Evolutionary conservation across 2,797 vertebrate genomes (phyloP), one percentile per base, ranked within the genome.

Genomic region (Gorsachius magnificus): DNA sequence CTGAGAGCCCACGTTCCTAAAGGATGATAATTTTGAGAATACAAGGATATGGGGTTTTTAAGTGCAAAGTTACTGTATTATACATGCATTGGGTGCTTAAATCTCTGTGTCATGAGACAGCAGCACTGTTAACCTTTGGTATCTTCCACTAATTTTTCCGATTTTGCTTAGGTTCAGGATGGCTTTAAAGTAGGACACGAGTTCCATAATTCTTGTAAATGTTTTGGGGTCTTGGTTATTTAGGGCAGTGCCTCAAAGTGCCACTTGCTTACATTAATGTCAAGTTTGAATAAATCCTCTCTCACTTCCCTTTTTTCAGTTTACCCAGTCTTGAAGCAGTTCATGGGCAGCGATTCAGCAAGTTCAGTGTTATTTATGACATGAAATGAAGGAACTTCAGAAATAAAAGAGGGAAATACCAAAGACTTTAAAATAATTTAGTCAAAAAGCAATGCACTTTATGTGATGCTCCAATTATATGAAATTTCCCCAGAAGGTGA

Each of bases 361-460:
- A 96, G 57, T 89, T 84, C 71, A 84, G 38, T 60, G 70, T 72
- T 95, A 80, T 78, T 94, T 93, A 87, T 25, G 77, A 88, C 26
- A 61, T 11, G 19, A 95, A 83, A 92, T 57, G 45, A 92, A 96
- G 76, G 82, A 91, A 89, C 63, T 85, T 79, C 70, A 84, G 87
- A 87, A 93, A 87, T 82, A 84, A 91, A 87, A 85, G 58, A 89
- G 25, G 74, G 87, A 89, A 96, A 93, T 71, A 68, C 57, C 64
- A 75, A 90, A 45, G 70, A 79, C 35, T 66, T 88, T 56, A 82
- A 80, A 71, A 53, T 45, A 77, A 87, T 66, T 85, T 16, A 87
- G 71, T 36, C 13, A 80, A 77, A 94, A 90, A 84, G 53, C 48
- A 77, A 53, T 38, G 64, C 16, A 45, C 6, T 81, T 70, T 26